phyloP scores from a whole-genome alignment of 2,888 invertebrate species.

The Bembecia ichneumoniformis region DNA sequence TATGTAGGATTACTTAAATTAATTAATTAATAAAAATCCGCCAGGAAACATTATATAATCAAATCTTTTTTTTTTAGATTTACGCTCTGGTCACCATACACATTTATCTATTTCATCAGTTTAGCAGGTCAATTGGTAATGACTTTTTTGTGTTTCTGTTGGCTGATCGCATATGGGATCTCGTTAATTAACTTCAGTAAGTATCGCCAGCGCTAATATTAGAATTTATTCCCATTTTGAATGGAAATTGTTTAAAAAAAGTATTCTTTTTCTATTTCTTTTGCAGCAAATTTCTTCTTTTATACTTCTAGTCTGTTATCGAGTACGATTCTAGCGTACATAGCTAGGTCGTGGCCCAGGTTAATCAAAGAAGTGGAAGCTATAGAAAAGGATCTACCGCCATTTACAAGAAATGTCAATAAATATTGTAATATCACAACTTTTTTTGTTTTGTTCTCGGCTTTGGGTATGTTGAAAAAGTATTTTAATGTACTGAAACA shows the following conservation, averaged over 20 bases:
- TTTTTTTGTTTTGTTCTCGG: conserved; percentile 23
- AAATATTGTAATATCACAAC: conserved; percentile 24
- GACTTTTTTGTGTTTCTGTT: conserved; percentile 22
- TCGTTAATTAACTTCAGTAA: conserved; percentile 30
- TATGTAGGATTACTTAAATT: too few species aligned
- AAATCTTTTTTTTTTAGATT: conserved; percentile 19
- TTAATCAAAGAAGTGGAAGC: conserved; percentile 22
- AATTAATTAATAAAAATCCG: too few species aligned
- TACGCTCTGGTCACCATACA: conserved; percentile 26
- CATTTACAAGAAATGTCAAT: conserved; percentile 23
- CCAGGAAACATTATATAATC: too few species aligned
- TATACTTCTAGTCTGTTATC: conserved; percentile 27
- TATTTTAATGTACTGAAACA: too few species aligned
- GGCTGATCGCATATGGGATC: conserved; percentile 22
- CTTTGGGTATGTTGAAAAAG: conserved; percentile 20
- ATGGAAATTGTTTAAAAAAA: neutral
- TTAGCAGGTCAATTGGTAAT: conserved; percentile 31
- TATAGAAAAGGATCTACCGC: conserved; percentile 30
- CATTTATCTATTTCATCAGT: conserved; percentile 24
- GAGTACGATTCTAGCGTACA: conserved; percentile 22
- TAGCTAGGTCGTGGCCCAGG: conserved; percentile 26
- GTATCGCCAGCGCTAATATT: conserved; percentile 10
- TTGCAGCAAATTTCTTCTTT: conserved; percentile 31
- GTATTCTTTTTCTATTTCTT: neutral
- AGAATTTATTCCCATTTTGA: too few species aligned